Conservation (phyloP, 2,888 invertebrate genomes). For the Hedychridium roseum region DNA sequence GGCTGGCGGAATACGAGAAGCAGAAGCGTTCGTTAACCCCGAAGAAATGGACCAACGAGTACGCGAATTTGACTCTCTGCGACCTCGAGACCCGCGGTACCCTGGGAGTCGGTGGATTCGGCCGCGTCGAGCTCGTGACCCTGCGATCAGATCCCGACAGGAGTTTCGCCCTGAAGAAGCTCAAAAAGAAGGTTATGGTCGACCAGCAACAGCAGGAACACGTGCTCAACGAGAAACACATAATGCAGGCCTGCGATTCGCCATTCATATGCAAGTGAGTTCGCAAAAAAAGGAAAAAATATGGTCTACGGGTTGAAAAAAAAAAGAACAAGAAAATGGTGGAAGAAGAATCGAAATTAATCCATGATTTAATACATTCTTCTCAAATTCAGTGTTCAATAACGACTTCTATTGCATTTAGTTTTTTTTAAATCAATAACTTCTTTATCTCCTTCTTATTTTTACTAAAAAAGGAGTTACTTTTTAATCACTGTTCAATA, state of each 20-base stretch:
- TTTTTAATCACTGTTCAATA: too few relatives aligned
- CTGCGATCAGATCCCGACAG: constrained; percentile 56
- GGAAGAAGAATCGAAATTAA: too few relatives aligned
- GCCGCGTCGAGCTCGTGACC: constrained; percentile 78
- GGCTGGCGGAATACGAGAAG: constrained; percentile 55
- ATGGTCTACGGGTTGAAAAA: too few relatives aligned
- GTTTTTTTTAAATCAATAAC: too few relatives aligned
- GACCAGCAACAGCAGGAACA: constrained; percentile 76
- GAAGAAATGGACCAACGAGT: constrained; percentile 65
- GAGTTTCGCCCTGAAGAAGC: constrained; percentile 73
- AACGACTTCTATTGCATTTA: too few relatives aligned
- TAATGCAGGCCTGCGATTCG: constrained; percentile 74
- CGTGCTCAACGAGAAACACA: constrained; percentile 73
- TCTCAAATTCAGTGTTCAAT: too few relatives aligned
- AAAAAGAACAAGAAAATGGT: too few relatives aligned
- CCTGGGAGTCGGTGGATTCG: constrained; percentile 92
- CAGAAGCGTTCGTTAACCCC: constrained; percentile 55
- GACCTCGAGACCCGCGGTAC: constrained; percentile 86
- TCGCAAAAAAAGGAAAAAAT: too few relatives aligned
- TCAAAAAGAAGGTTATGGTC: constrained; percentile 74
- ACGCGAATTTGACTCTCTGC: constrained; percentile 74
- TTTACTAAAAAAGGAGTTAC: too few relatives aligned
- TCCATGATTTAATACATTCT: too few relatives aligned
- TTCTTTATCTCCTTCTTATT: too few relatives aligned
- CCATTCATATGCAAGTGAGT: constrained; percentile 77